Conservation (phyloP, 2,113 vertebrate genomes). For the Condylura cristata region DNA sequence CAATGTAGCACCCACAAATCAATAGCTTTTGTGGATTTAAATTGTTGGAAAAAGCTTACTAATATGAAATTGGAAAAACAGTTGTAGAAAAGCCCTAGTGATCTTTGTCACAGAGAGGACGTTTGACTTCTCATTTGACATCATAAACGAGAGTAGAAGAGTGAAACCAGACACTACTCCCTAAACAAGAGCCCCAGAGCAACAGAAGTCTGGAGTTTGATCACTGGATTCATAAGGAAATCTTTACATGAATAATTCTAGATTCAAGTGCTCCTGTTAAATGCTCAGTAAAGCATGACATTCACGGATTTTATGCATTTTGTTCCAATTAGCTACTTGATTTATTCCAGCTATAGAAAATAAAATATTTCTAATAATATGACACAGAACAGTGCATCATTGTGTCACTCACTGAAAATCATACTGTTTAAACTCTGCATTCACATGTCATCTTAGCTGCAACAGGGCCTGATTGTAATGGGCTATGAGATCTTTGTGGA, state of each 20-base stretch:
- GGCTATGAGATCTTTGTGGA: not conserved
- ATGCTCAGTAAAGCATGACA: slow-evolving; percentile 73
- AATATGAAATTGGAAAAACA: slow-evolving; percentile 53
- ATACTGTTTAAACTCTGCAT: slow-evolving; percentile 21
- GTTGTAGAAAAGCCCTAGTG: slow-evolving; percentile 34
- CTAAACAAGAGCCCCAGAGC: not conserved
- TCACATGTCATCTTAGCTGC: not conserved
- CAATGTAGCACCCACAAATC: slow-evolving; percentile 70
- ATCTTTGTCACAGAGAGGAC: slow-evolving; percentile 4
- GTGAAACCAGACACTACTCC: not conserved
- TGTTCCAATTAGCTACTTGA: slow-evolving; percentile 76
- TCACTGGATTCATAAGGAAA: slow-evolving; percentile 35
- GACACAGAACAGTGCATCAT: not conserved
- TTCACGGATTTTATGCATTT: slow-evolving; percentile 73
- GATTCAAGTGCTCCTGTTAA: slow-evolving; percentile 69
- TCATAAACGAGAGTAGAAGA: not conserved
- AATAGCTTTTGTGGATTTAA: slow-evolving; percentile 72
- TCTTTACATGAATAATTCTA: slow-evolving; percentile 57
- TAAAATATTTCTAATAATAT: slow-evolving; percentile 67
- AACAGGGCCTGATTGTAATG: not conserved
- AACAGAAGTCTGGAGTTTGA: slow-evolving; percentile 36
- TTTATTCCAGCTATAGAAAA: slow-evolving; percentile 61
- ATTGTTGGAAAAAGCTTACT: slow-evolving; percentile 68
- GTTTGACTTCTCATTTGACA: slow-evolving; percentile 31
- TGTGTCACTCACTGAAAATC: not conserved